These are phyloP conservation scores for Spheniscus humboldti DNA, from an alignment of 2,797 vertebrate genomes.

Conservation along the genomic window DNA sequence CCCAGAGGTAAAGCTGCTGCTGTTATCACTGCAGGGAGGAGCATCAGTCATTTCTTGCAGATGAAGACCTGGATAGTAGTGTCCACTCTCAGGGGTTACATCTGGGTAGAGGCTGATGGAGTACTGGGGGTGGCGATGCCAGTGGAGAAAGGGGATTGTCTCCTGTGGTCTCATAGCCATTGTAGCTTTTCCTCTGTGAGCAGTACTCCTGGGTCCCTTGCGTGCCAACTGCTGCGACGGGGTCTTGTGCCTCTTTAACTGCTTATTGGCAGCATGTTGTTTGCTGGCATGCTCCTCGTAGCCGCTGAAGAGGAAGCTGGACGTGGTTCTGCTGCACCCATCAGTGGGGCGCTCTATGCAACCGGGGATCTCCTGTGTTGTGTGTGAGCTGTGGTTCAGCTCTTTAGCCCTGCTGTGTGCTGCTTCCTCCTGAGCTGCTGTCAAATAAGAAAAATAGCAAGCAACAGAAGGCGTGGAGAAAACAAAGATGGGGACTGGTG, in stretches of 20 bases:
- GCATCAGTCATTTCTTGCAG: not conserved
- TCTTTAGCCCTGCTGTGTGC: not conserved
- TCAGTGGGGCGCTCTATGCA: not conserved
- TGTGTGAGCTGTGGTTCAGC: not conserved
- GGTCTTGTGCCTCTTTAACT: not conserved
- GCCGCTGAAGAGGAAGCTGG: not conserved
- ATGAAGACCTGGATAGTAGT: not conserved
- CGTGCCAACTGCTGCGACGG: accelerated
- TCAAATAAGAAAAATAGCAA: not conserved
- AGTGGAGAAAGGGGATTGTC: not conserved
- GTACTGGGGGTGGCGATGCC: not conserved
- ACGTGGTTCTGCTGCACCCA: not conserved
- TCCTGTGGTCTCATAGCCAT: not conserved
- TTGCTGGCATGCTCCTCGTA: not conserved
- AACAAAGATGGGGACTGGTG: not conserved
- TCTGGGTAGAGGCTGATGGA: not conserved
- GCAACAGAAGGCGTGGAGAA: not conserved
- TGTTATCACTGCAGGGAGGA: not conserved
- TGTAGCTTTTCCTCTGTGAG: not conserved
- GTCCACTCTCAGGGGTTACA: not conserved
- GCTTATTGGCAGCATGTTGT: not conserved
- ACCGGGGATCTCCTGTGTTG: not conserved
- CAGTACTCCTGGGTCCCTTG: not conserved
- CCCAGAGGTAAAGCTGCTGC: not conserved
- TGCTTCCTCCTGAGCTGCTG: not conserved